phyloP scores from a whole-genome alignment of 2,888 invertebrate species.

The Apantesis nais region DNA sequence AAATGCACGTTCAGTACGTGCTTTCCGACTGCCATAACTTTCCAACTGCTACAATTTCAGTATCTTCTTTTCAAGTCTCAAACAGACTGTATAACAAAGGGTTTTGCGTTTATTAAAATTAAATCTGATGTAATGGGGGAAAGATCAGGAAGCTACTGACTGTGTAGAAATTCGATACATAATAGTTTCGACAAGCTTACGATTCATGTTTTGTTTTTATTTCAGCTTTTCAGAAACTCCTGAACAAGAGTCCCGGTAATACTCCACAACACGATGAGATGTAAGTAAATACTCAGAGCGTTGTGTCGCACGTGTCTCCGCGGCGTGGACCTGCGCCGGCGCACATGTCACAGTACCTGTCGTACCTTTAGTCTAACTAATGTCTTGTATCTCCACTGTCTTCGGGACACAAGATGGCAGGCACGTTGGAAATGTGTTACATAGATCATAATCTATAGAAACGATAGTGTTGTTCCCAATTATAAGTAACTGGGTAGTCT shows the following conservation, averaged over 20 bases:
- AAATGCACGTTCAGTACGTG: too few species aligned
- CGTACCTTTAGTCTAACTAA: constrained; percentile 6
- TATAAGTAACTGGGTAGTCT: not conserved
- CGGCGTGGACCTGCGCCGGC: constrained; percentile 18
- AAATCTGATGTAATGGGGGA: too few species aligned
- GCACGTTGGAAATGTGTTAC: constrained; percentile 19
- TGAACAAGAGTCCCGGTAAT: constrained; percentile 64
- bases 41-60: too few species aligned
- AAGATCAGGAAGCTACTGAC: too few species aligned
- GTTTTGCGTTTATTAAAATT: too few species aligned
- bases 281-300: constrained; percentile 74
- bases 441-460: not conserved
- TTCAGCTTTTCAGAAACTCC: constrained; percentile 58
- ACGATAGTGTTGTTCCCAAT: not conserved
- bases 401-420: constrained; percentile 14
- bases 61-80: too few species aligned
- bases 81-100: too few species aligned
- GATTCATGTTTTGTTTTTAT: constrained; percentile 2
- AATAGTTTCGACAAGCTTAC: not conserved
- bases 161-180: too few species aligned
- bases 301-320: constrained; percentile 57
- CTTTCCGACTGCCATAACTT: too few species aligned
- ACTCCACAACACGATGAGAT: constrained; percentile 37
- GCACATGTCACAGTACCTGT: constrained; percentile 9
- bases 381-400: not conserved